phyloP scores from a whole-genome alignment of 2,888 invertebrate species.

The Lucinisca nassula region DNA sequence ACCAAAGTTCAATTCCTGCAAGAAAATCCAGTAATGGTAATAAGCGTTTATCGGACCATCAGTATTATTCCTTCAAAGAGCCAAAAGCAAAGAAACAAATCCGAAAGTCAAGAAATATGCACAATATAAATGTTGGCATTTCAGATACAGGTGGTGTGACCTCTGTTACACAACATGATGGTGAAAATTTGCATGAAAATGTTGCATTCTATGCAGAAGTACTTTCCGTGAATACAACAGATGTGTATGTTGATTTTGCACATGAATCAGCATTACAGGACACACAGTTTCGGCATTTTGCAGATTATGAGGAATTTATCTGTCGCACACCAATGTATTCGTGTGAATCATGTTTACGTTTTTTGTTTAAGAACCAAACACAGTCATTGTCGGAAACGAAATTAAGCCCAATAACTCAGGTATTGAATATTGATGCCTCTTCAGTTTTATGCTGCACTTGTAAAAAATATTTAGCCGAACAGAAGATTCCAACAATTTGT shows the following conservation, averaged over 20 bases:
- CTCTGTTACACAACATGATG: neutral
- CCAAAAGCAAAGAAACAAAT: neutral
- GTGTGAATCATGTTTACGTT: neutral
- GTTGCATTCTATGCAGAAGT: neutral
- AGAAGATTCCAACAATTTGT: conserved; percentile 23
- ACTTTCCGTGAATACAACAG: neutral
- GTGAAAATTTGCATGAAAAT: neutral
- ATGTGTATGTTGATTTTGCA: neutral
- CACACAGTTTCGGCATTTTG: neutral
- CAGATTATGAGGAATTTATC: neutral
- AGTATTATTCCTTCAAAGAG: neutral
- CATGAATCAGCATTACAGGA: neutral
- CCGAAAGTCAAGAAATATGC: neutral
- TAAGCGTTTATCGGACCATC: neutral
- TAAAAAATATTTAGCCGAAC: neutral
- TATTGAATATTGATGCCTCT: neutral
- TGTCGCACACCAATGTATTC: neutral
- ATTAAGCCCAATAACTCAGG: neutral
- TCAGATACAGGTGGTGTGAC: neutral
- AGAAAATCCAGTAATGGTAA: too few relatives aligned
- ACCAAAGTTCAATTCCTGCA: too few relatives aligned
- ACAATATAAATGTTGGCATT: neutral
- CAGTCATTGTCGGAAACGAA: neutral
- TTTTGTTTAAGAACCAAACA: conserved; percentile 8
- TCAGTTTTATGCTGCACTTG: conserved; percentile 14